Conservation (phyloP, 1,140 invertebrate species). For the Aphidius ervi region DNA sequence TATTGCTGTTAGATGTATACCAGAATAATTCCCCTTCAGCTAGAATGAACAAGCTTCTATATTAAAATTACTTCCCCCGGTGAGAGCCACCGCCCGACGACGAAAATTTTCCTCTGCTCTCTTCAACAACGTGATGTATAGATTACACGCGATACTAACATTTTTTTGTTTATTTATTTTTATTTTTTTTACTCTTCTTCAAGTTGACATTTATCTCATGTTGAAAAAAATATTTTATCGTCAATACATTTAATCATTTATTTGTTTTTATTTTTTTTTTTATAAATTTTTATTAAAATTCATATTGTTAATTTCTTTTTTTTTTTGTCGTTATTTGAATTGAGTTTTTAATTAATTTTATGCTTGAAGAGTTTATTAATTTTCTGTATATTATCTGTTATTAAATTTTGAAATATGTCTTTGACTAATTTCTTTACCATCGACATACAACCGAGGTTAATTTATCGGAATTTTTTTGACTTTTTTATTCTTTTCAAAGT, state of each 20-base stretch:
- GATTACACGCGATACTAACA: conserved; percentile 11
- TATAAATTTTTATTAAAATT: background rate
- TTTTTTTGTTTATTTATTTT: background rate
- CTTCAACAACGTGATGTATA: conserved; percentile 11
- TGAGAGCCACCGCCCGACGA: conserved; percentile 13
- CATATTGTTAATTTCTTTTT: background rate
- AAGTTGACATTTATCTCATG: background rate
- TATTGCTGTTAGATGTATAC: conserved; percentile 1
- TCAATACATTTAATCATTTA: background rate
- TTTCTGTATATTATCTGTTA: too few relatives aligned
- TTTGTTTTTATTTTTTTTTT: conserved; percentile 7
- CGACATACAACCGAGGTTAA: too few relatives aligned
- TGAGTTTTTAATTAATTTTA: background rate
- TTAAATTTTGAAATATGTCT: too few relatives aligned
- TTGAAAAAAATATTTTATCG: too few relatives aligned
- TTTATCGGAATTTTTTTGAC: too few relatives aligned
- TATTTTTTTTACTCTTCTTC: conserved; percentile 1
- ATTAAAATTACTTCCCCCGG: conserved; percentile 29
- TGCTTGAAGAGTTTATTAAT: background rate
- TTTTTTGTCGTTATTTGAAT: background rate
- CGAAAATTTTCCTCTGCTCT: background rate
- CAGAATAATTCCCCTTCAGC: background rate
- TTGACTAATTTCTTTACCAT: too few relatives aligned
- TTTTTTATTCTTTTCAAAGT: too few relatives aligned
- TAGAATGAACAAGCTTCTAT: conserved; percentile 20